Evolutionary conservation across 2,113 vertebrate species (phyloP), one percentile per base, ranked within the genome.

Genomic region (Proterorhinus semilunaris): DNA sequence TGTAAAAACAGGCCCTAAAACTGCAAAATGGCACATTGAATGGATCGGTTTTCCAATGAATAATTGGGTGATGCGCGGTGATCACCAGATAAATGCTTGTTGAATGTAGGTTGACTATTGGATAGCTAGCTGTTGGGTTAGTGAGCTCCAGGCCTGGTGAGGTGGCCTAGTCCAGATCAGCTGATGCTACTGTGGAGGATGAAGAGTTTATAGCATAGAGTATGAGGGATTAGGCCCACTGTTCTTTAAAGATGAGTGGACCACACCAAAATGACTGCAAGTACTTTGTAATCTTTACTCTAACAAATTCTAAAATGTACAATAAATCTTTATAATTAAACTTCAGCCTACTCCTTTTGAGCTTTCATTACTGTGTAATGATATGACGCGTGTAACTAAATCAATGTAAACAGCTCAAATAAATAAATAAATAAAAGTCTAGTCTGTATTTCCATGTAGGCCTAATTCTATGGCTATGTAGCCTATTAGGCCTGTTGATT

Each of bases 31-130:
- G 43, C 58, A 61, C 49, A 51, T 13, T 51, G 49, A 61, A 45
- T 47, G 42, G 59, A 48, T 54, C 16, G 66, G 79, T 73, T 43
- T 68, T 83, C 78, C 70, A 69, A 62, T 68, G 69, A 77, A 79
- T 68, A 48, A 46, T 53, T 53, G 16, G 52, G 52, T 15, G 11
- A 15, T 59, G 7, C 27, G 4, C 13, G 42, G 15, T 61, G 36
- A 13, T n/a, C 42, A 61, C 58, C 58, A 44, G 36, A n/a, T 61
- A 61, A 44, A 45, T 61, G 58, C 58, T 15, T 43, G 15, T 61
- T 61, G 13, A 45, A 44, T 44, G 58, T 61, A n/a, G 42, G 58
- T 16, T 61, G 27, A 21, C 53, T 21, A 27, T 21, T 55, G 10
- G 44, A 45, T 44, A 15, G 58, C 8, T 61, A 61, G 58, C 58